Percentiles rank a stretch among this genome's conserved stretches.
phyloP scores from a whole-genome alignment of 2,113 vertebrate species.

The Herpailurus yagouaroundi region DNA sequence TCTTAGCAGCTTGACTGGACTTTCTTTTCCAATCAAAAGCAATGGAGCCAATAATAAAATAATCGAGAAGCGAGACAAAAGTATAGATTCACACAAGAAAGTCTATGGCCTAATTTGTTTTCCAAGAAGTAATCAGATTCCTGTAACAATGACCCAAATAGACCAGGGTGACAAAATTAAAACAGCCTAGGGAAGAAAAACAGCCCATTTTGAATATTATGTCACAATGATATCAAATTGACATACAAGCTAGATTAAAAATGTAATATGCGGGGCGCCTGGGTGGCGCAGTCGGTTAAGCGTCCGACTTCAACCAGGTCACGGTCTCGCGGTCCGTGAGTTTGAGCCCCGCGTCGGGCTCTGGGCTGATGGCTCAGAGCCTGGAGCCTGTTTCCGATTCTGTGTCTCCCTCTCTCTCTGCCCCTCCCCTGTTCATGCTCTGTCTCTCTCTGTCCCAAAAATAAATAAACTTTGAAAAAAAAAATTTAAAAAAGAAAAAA shows the following conservation, averaged over 20 bases:
- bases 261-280: rapidly evolving
- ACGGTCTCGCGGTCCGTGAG: too few species aligned
- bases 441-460: too few species aligned
- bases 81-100: neutral
- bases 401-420: too few species aligned
- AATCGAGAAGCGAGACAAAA: neutral
- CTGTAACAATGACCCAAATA: neutral
- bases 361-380: too few species aligned
- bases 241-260: neutral
- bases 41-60: neutral
- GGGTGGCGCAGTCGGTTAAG: too few species aligned
- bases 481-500: too few species aligned
- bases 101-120: neutral
- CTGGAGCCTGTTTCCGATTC: too few species aligned
- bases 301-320: too few species aligned
- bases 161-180: neutral
- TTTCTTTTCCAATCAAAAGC: neutral
- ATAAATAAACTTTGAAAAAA: too few species aligned
- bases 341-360: too few species aligned
- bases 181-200: neutral
- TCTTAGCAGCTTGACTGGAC: neutral
- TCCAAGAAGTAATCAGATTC: neutral
- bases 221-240: neutral
- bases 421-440: too few species aligned
- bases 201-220: neutral